Base-by-base conservation (phyloP, 2,113 vertebrate genomes). In the Otis tarda region DNA sequence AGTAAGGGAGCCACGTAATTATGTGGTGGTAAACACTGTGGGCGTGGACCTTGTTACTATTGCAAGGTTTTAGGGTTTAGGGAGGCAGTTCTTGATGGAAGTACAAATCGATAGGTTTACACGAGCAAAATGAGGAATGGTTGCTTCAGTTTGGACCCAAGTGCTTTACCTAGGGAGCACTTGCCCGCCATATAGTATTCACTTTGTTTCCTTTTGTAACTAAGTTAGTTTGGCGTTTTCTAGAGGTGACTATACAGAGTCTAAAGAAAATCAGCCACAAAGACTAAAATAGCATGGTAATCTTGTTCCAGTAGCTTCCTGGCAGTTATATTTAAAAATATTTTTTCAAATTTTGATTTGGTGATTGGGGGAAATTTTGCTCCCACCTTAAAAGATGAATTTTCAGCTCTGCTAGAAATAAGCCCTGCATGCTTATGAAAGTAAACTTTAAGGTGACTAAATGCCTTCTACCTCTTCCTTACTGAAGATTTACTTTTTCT, bases 381-480 rank as follows among this genome's bases (percentile, higher is more conserved):
- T 98, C 97, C 97, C 83, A 65, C 92, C 37, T 87, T 95, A 95
- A 95, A 95, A 97, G 93, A 92, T 73, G 9, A 97, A 97, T 94
- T 97, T 97, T 97, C 94, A 97, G 91, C 94, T 97, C 68, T 97
- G 91, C 90, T 94, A 98, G 97, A 97, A 97, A 97, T 95, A 96
- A 97, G 98, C 98, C 98, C 97, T 98, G 98, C 98, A 98, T 98
- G 98, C 98, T 98, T 98, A 98, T 97, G 95, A 98, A 98, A 98
- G 94, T 98, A 98, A 98, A 98, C 97, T 97, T 97, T 98, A 98
- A 98, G 98, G 98, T 98, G 98, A 98, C 98, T 98, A 98, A 98
- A 98, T 98, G 98, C 98, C 98, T 99, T 99, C 98, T 98, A 98
- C 98, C 98, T 99, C 99, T 99, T 99, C 98, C 98, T 99, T 98